Percentiles rank a stretch among this genome's conserved stretches.
Conservation (phyloP, 2,888 invertebrate genomes). For the Ophion obscuratus region DNA sequence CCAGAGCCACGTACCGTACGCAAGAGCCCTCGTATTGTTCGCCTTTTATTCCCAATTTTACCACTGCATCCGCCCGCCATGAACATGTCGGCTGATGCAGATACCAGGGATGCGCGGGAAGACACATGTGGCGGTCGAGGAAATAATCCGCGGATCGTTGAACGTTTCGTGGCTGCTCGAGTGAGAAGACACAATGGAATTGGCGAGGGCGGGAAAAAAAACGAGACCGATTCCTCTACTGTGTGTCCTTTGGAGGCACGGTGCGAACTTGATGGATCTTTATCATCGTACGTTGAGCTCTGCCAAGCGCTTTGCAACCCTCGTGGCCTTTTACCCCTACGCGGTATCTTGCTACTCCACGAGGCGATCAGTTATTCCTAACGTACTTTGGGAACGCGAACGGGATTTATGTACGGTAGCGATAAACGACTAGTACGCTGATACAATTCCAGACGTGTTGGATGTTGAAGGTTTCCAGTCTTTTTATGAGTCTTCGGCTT, state of each 20-base stretch:
- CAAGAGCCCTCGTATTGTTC: background rate
- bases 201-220: constrained; percentile 41
- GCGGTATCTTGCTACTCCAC: background rate
- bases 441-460: background rate
- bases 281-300: constrained; percentile 65
- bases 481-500: background rate
- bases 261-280: constrained; percentile 71
- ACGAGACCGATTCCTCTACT: constrained; percentile 4
- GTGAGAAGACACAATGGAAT: constrained; percentile 47
- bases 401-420: background rate
- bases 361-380: constrained; percentile 50
- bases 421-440: background rate
- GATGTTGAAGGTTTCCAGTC: background rate
- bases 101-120: background rate
- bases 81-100: background rate
- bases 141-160: constrained; percentile 43
- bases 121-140: background rate
- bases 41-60: constrained; percentile 34
- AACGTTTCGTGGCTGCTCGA: constrained; percentile 14
- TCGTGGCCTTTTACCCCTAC: constrained; percentile 15
- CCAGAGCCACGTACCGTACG: constrained; percentile 20
- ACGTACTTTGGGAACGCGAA: background rate
- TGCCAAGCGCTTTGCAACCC: constrained; percentile 66
- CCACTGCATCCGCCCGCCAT: background rate
- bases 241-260: constrained; percentile 43